phyloP scores from a whole-genome alignment of 2,888 invertebrate species.

The Drosophila mulleri region DNA sequence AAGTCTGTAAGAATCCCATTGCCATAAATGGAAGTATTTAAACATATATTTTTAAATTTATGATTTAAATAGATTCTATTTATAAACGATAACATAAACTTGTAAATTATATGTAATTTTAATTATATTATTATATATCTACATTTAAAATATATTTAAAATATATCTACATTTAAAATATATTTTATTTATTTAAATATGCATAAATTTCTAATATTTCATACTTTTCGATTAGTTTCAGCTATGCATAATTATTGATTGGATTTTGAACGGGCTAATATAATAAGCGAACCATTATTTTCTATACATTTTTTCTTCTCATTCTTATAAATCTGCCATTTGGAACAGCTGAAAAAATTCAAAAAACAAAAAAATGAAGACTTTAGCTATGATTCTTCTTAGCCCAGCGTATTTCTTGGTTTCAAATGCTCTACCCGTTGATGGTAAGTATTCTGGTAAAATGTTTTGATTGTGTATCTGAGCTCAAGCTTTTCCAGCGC shows the following conservation, averaged over 20 bases:
- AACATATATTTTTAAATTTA: too few relatives aligned
- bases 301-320: background rate
- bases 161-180: too few relatives aligned
- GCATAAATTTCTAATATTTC: background rate
- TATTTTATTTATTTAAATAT: too few relatives aligned
- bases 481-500: background rate
- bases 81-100: too few relatives aligned
- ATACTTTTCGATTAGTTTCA: background rate
- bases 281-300: background rate
- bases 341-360: background rate
- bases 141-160: too few relatives aligned
- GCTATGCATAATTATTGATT: background rate
- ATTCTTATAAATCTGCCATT: background rate
- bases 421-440: too few relatives aligned
- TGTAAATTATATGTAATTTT: too few relatives aligned
- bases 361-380: background rate
- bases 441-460: background rate
- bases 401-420: too few relatives aligned
- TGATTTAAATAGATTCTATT: too few relatives aligned
- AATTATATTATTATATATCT: too few relatives aligned
- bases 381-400: background rate
- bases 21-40: too few relatives aligned
- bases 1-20: too few relatives aligned
- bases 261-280: background rate
- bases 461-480: background rate